Conservation (phyloP, 2,113 vertebrate genomes). For the Numida meleagris region DNA sequence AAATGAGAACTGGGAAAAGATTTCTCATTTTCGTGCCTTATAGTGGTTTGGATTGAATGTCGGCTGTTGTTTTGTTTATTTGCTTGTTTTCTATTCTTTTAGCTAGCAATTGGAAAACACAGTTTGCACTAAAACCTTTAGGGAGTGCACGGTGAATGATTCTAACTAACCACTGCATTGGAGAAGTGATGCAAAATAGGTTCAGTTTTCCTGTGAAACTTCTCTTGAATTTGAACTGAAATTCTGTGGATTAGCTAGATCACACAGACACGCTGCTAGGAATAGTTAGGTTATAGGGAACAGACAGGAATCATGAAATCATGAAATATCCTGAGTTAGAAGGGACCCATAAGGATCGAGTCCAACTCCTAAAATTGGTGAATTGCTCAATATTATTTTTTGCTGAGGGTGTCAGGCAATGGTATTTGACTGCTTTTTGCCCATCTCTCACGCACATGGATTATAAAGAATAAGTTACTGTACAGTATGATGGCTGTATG, state of each 20-base stretch:
- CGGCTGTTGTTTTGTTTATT: not conserved
- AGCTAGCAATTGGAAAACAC: not conserved
- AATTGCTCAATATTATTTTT: no score
- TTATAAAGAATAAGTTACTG: no score
- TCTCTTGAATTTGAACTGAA: not conserved
- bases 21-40: not conserved
- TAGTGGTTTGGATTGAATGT: not conserved
- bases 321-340: no score
- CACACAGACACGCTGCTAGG: not conserved
- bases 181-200: not conserved
- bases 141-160: not conserved
- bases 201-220: not conserved
- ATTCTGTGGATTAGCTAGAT: not conserved
- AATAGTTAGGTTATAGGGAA: not conserved
- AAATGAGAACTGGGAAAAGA: not conserved
- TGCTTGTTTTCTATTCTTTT: not conserved
- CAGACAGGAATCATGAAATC: not conserved
- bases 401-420: no score
- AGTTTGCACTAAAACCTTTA: constrained; percentile 1
- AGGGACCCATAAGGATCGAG: no score
- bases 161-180: not conserved
- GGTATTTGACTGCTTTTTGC: no score
- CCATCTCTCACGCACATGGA: no score
- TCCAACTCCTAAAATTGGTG: no score
- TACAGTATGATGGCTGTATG: no score